A percentile compares a stretch with the other conserved stretches of the same genome.
Evolutionary conservation across 2,888 invertebrate species (phyloP).

Genomic region (Bursaphelenchus okinawaensis): DNA sequence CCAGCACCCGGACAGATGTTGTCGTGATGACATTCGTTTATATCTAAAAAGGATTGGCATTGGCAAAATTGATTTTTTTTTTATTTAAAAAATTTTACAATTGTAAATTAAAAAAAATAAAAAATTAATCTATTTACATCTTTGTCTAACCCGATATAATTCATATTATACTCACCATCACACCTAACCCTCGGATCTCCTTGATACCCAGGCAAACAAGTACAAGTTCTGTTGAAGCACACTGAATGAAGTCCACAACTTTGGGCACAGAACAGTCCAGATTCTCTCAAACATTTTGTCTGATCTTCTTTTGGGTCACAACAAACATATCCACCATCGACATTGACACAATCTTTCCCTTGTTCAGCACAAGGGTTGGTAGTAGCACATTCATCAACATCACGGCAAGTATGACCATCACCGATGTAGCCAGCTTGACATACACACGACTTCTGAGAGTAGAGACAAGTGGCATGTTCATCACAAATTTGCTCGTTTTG

Average conservation of each 20-base stretch:
- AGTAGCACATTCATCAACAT: conserved; percentile 53
- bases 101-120: no score
- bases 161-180: conserved; percentile 25
- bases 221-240: conserved; percentile 64
- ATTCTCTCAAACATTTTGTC: conserved; percentile 38
- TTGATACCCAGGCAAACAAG: conserved; percentile 79
- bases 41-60: conserved; percentile 36
- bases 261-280: conserved; percentile 49
- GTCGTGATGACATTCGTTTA: conserved; percentile 47
- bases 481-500: conserved; percentile 45
- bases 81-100: conserved; percentile 5
- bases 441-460: conserved; percentile 41
- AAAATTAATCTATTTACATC: no score
- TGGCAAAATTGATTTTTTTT: no score
- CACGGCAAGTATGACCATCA: conserved; percentile 50
- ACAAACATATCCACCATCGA: conserved; percentile 57
- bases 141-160: background rate
- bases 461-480: conserved; percentile 46
- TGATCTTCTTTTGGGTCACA: conserved; percentile 55
- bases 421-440: conserved; percentile 50
- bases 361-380: conserved; percentile 39
- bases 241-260: conserved; percentile 50
- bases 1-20: conserved; percentile 44
- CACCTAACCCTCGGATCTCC: conserved; percentile 66
- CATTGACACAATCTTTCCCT: conserved; percentile 47